Percentiles rank a stretch among this genome's conserved stretches.
Conservation (phyloP, 2,797 vertebrate genomes). For the Stomatorhinus walkeri region DNA sequence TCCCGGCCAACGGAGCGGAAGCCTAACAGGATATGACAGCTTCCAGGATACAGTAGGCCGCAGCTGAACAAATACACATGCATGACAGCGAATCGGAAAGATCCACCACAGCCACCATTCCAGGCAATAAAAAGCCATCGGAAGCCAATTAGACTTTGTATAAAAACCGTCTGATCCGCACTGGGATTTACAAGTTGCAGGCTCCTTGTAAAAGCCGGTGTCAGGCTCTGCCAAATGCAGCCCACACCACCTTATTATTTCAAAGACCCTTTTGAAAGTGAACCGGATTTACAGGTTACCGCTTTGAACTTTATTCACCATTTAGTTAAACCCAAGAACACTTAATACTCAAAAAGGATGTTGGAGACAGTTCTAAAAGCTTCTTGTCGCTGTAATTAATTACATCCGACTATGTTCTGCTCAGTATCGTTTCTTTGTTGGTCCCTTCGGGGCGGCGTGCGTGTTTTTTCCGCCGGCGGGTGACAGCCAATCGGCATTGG, state of each 20-base stretch:
- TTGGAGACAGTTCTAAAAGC: conserved; percentile 31
- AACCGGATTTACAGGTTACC: conserved; percentile 31
- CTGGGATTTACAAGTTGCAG: conserved; percentile 33
- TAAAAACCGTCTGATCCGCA: conserved; percentile 35
- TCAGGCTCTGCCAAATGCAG: conserved; percentile 38
- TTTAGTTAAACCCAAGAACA: conserved; percentile 40
- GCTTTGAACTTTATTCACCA: conserved; percentile 34
- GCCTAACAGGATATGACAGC: conserved; percentile 1
- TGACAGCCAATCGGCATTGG: conserved; percentile 41
- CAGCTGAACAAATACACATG: conserved; percentile 21
- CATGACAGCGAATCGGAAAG: conserved; percentile 25
- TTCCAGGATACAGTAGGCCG: conserved; percentile 13
- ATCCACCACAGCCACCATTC: conserved; percentile 30
- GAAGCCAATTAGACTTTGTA: conserved; percentile 33
- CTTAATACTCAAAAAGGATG: conserved; percentile 28
- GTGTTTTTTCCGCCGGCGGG: conserved; percentile 33
- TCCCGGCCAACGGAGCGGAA: background rate
- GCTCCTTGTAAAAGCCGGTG: conserved; percentile 34
- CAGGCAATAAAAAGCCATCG: conserved; percentile 28
- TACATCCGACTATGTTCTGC: conserved; percentile 26
- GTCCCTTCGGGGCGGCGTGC: conserved; percentile 37
- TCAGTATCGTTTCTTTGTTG: conserved; percentile 33
- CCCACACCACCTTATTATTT: conserved; percentile 40
- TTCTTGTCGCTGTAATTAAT: conserved; percentile 20
- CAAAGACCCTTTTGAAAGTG: conserved; percentile 31